phyloP scores from a whole-genome alignment of 2,113 vertebrate species.

The Brachypodius melanocephalos region DNA sequence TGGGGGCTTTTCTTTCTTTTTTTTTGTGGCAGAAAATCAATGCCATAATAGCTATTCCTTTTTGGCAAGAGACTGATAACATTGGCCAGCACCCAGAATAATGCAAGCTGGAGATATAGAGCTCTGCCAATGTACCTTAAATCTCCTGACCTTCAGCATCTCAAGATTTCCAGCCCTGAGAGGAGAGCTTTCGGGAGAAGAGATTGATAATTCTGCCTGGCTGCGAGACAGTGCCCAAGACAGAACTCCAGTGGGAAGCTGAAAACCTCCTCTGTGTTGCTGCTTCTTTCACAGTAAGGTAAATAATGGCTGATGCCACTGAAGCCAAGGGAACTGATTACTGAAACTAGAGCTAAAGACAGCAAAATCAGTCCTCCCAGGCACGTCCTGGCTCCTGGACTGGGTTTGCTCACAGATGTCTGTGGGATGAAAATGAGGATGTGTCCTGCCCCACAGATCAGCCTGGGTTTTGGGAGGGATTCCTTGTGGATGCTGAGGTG shows the following conservation, averaged over 20 bases:
- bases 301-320: conserved; percentile 19
- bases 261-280: conserved; percentile 11
- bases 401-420: neutral
- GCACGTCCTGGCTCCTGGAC: neutral
- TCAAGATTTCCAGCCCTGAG: conserved; percentile 30
- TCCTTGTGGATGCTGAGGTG: neutral
- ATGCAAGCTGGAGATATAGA: conserved; percentile 49
- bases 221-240: neutral
- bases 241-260: conserved; percentile 23
- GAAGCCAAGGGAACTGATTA: neutral
- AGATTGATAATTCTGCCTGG: conserved; percentile 45
- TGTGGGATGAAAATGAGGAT: neutral
- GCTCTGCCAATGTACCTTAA: conserved; percentile 60
- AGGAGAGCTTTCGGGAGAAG: neutral
- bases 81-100: conserved; percentile 55
- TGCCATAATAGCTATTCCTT: conserved; percentile 65
- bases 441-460: neutral
- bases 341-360: neutral
- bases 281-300: conserved; percentile 35
- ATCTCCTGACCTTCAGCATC: conserved; percentile 62
- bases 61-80: conserved; percentile 63
- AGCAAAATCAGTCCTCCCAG: neutral
- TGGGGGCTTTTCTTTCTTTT: neutral
- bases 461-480: neutral
- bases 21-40: conserved; percentile 58